Percentiles rank a stretch among this genome's conserved stretches.
Conservation (phyloP, 2,888 invertebrate species). For the Leucophora obtusa region DNA sequence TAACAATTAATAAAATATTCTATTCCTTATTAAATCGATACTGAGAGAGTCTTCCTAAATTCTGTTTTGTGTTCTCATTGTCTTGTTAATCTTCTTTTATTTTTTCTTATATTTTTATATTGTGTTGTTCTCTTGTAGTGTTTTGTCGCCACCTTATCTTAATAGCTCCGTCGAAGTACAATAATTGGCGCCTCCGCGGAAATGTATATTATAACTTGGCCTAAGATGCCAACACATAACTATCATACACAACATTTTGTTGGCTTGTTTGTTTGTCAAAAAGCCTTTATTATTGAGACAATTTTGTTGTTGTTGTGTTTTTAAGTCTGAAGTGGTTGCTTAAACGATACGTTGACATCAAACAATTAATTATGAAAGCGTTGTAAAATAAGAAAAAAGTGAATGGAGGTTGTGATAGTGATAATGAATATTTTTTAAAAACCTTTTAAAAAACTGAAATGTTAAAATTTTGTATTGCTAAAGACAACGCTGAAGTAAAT, state of each 20-base stretch:
- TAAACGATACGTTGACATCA: conserved; percentile 64
- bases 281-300: conserved; percentile 10
- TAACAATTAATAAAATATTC: conserved; percentile 61
- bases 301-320: conserved; percentile 33
- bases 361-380: conserved; percentile 64
- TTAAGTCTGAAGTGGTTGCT: conserved; percentile 50
- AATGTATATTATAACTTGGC: conserved; percentile 42
- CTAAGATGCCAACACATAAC: conserved; percentile 5
- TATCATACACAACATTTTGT: background rate
- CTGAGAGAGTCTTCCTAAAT: background rate
- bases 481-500: background rate
- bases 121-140: conserved; percentile 53
- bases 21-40: conserved; percentile 27
- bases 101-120: conserved; percentile 7
- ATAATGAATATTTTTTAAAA: conserved; percentile 51
- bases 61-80: conserved; percentile 16
- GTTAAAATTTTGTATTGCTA: background rate
- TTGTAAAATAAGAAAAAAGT: conserved; percentile 55
- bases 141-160: conserved; percentile 70
- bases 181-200: conserved; percentile 71
- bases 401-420: conserved; percentile 55
- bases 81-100: conserved; percentile 2
- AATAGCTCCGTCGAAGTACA: conserved; percentile 71
- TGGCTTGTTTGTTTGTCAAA: conserved; percentile 26
- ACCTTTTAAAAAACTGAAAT: conserved; percentile 19